Conservation (phyloP, 2,113 vertebrate species). For the Zonotrichia leucophrys region DNA sequence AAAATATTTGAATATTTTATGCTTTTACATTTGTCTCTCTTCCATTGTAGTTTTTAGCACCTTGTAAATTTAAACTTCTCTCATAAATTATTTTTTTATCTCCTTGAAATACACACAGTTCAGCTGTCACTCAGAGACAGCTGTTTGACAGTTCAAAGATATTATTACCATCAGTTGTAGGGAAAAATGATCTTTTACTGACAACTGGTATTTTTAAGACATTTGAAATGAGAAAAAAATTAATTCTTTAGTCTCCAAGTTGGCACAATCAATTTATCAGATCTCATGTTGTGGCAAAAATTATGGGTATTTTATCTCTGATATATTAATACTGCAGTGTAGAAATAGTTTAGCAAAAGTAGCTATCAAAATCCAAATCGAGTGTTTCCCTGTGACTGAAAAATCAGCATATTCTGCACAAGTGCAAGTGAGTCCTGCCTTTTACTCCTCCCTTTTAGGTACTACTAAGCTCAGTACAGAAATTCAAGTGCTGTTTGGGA, state of each 20-base stretch:
- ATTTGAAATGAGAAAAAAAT: conserved; percentile 21
- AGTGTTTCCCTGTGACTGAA: neutral
- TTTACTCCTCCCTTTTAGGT: neutral
- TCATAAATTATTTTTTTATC: conserved; percentile 35
- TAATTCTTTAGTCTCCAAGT: neutral
- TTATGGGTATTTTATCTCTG: neutral
- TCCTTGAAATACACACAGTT: neutral
- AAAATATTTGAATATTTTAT: neutral
- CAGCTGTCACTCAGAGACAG: conserved; percentile 28
- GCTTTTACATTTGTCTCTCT: neutral
- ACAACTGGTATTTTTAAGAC: conserved; percentile 48
- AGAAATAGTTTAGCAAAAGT: conserved; percentile 14
- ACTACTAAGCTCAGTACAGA: neutral
- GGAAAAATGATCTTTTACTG: conserved; percentile 20
- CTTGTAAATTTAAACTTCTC: neutral
- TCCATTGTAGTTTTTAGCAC: neutral
- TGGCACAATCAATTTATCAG: conserved; percentile 28
- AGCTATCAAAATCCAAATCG: neutral
- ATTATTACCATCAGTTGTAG: conserved; percentile 11
- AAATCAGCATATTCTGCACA: neutral
- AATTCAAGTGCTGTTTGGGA: neutral
- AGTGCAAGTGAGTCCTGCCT: neutral
- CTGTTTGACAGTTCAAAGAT: conserved; percentile 53
- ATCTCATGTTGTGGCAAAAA: conserved; percentile 14
- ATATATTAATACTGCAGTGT: neutral